phyloP scores from a whole-genome alignment of 2,797 vertebrate genomes.

The Tarsius wallacei region DNA sequence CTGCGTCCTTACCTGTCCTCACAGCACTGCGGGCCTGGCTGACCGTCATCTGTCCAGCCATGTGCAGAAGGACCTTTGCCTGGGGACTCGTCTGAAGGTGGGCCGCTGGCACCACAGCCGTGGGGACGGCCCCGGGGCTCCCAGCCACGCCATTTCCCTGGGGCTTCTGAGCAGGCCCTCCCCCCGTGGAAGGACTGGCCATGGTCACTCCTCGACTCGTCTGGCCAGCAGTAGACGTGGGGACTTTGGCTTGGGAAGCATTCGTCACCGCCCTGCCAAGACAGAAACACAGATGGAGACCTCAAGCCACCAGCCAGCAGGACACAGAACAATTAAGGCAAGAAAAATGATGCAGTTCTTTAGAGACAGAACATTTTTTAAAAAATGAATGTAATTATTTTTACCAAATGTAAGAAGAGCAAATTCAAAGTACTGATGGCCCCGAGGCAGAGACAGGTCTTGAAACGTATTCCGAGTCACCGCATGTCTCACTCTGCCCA shows the following conservation, averaged over 20 bases:
- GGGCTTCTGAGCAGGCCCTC: constrained; percentile 91
- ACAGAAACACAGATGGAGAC: constrained; percentile 75
- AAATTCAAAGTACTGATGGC: constrained; percentile 45
- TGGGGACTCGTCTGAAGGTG: constrained; percentile 96
- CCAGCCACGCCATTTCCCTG: constrained; percentile 92
- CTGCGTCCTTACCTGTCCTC: constrained; percentile 94
- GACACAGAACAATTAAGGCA: background rate
- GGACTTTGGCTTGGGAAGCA: constrained; percentile 94
- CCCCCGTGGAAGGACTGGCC: constrained; percentile 93
- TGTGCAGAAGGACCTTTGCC: constrained; percentile 96
- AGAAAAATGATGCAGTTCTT: constrained; percentile 60
- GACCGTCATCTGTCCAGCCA: constrained; percentile 98
- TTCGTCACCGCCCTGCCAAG: constrained; percentile 93
- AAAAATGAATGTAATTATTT: constrained; percentile 67
- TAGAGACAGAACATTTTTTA: background rate
- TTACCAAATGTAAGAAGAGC: constrained; percentile 1
- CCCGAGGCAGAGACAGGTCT: background rate
- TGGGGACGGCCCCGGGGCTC: constrained; percentile 91
- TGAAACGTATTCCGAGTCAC: constrained; percentile 29
- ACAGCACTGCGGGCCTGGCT: constrained; percentile 97
- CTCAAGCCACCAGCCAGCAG: constrained; percentile 40
- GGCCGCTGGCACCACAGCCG: constrained; percentile 93
- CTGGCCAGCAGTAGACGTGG: constrained; percentile 94
- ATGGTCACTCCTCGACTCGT: constrained; percentile 94
- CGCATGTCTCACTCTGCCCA: background rate